A percentile compares a stretch with the other conserved stretches of the same genome.
These are phyloP conservation scores for Xiphophorus maculatus DNA, from an alignment of 2,113 vertebrate species.

Conservation along the genomic window DNA sequence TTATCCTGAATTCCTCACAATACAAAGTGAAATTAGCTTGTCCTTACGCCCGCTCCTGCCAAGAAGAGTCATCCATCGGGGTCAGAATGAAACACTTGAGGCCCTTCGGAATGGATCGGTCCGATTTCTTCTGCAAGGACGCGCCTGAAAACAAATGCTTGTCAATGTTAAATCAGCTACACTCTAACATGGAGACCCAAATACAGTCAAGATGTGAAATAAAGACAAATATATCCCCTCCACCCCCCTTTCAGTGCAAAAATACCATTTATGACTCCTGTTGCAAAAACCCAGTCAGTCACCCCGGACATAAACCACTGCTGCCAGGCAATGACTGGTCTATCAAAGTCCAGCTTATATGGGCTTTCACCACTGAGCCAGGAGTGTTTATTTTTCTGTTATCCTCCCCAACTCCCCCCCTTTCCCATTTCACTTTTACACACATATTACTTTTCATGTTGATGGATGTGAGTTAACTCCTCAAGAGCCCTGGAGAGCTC, in stretches of 20 bases:
- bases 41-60: constrained; percentile 7
- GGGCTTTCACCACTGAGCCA: constrained; percentile 53
- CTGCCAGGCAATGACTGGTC: constrained; percentile 44
- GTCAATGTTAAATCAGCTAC: background rate
- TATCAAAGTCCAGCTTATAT: constrained; percentile 49
- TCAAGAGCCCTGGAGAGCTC: constrained; percentile 32
- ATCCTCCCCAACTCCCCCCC: constrained; percentile 15
- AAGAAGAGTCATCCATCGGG: constrained; percentile 28
- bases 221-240: background rate
- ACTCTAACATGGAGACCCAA: background rate
- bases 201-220: background rate
- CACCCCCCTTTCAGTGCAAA: background rate
- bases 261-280: background rate
- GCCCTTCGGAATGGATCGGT: background rate
- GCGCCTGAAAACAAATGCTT: background rate
- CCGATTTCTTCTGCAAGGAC: background rate
- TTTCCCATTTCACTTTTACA: constrained; percentile 21
- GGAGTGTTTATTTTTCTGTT: constrained; percentile 61
- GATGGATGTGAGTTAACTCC: constrained; percentile 39
- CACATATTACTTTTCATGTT: constrained; percentile 51
- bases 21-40: constrained; percentile 28
- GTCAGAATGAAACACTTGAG: constrained; percentile 5
- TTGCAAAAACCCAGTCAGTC: constrained; percentile 4
- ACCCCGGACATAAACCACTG: constrained; percentile 11
- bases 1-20: constrained; percentile 43